Conservation (phyloP, 1,140 invertebrate species). For the Drosophila baimaii region DNA sequence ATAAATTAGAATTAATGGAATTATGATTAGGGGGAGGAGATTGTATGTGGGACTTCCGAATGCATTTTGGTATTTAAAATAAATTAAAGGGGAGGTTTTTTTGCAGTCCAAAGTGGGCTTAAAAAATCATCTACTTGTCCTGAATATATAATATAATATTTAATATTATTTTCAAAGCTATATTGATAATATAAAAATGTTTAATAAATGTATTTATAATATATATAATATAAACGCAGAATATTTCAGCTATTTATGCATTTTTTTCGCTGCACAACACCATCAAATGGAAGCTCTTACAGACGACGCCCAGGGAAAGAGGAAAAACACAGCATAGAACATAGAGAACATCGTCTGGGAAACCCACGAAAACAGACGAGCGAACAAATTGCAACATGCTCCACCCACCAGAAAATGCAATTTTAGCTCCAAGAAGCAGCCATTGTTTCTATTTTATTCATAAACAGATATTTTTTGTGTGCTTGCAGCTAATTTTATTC, state of each 20-base stretch:
- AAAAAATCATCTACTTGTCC: not conserved
- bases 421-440: constrained; percentile 36
- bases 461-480: constrained; percentile 47
- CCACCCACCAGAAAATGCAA: constrained; percentile 66
- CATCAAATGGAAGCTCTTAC: constrained; percentile 20
- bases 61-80: not conserved
- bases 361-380: constrained; percentile 42
- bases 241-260: no score
- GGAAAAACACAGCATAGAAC: constrained; percentile 40
- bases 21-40: not conserved
- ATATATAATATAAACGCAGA: not conserved
- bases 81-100: not conserved
- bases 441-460: constrained; percentile 63
- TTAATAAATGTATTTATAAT: not conserved
- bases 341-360: constrained; percentile 42
- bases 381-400: constrained; percentile 61
- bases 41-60: no score
- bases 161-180: not conserved
- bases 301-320: constrained; percentile 30
- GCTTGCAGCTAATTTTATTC: constrained; percentile 50
- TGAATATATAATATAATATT: not conserved
- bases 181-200: not conserved
- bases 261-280: not conserved
- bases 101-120: not conserved
- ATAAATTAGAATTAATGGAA: not conserved